These are phyloP conservation scores for Esperia sulphurella DNA, from an alignment of 2,888 invertebrate species.

Conservation along the genomic window DNA sequence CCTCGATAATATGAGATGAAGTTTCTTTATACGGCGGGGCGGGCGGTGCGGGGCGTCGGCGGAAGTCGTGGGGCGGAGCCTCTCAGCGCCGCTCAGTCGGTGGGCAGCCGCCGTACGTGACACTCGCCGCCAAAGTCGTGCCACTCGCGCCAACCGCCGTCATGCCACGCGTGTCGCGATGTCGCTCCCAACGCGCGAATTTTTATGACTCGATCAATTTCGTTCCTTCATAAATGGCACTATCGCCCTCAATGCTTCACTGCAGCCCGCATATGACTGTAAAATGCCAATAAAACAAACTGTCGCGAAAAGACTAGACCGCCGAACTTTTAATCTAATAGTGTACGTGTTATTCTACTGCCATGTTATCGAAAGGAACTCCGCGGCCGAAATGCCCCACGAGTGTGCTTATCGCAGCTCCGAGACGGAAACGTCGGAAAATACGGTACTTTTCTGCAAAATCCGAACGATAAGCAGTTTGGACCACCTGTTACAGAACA, in stretches of 20 bases:
- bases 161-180: slow-evolving; percentile 72
- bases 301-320: slow-evolving; percentile 65
- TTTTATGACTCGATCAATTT: slow-evolving; percentile 70
- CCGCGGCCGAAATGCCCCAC: slow-evolving; percentile 78
- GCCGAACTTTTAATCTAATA: slow-evolving; percentile 72
- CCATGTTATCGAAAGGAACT: slow-evolving; percentile 60
- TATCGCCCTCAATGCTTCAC: slow-evolving; percentile 58
- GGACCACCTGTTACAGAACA: slow-evolving; percentile 83
- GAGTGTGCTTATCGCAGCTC: slow-evolving; percentile 85
- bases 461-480: slow-evolving; percentile 85
- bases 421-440: slow-evolving; percentile 75
- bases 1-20: slow-evolving; percentile 74
- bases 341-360: slow-evolving; percentile 75
- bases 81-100: slow-evolving; percentile 65
- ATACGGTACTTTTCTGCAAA: slow-evolving; percentile 82
- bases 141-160: slow-evolving; percentile 54
- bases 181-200: slow-evolving; percentile 62
- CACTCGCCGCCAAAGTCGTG: slow-evolving; percentile 43
- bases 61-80: slow-evolving; percentile 66
- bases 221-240: slow-evolving; percentile 68
- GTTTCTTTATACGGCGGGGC: slow-evolving; percentile 69
- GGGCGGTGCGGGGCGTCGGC: slow-evolving; percentile 56
- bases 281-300: slow-evolving; percentile 74
- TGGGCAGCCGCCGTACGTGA: slow-evolving; percentile 68
- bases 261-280: slow-evolving; percentile 53